Base-by-base conservation (phyloP, 2,888 invertebrate species). In the Luffia ferchaultella region DNA sequence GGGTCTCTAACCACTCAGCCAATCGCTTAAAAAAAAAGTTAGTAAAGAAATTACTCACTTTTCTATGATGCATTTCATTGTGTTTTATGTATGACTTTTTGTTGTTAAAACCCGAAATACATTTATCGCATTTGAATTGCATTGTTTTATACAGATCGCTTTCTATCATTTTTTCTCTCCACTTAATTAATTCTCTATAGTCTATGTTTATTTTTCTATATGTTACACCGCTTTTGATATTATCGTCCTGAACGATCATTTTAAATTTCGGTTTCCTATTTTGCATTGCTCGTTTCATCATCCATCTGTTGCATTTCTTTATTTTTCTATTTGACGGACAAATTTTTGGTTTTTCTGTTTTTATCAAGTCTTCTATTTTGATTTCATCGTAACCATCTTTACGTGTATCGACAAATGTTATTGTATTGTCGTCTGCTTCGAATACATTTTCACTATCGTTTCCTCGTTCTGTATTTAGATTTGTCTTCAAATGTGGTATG, bases 201-300 rank as follows among this genome's bases (percentile, higher is more conserved):
- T n/a, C 15, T n/a, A 20, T 47, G 5, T 20, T 16, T 19, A 46
- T 15, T 43, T 50, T 16, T 15, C 20, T 7, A 59, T 42, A 2
- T n/a, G n/a, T n/a, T n/a, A n/a, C n/a, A n/a, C n/a, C n/a, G n/a
- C n/a, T n/a, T n/a, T n/a, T n/a, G n/a, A n/a, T n/a, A n/a, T n/a
- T n/a, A n/a, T n/a, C n/a, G n/a, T n/a, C n/a, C n/a, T n/a, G n/a
- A n/a, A n/a, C n/a, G n/a, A n/a, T n/a, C n/a, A 64, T 58, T 60
- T 59, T 63, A 42, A 64, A 68, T 58, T 70, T 70, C 0, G 62
- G 63, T 41, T 62, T 66, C 40, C 63, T 65, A 51, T 66, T 68
- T 15, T 58, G 56, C 16, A 56, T 16, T 0, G 61, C 62, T 15
- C 57, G 54, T 53, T 62, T 60, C 16, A 50, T 52, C 0, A 64